Percentiles rank a stretch among this genome's conserved stretches.
phyloP scores from a whole-genome alignment of 2,888 invertebrate species.

The Macrostomum cliftonense region DNA sequence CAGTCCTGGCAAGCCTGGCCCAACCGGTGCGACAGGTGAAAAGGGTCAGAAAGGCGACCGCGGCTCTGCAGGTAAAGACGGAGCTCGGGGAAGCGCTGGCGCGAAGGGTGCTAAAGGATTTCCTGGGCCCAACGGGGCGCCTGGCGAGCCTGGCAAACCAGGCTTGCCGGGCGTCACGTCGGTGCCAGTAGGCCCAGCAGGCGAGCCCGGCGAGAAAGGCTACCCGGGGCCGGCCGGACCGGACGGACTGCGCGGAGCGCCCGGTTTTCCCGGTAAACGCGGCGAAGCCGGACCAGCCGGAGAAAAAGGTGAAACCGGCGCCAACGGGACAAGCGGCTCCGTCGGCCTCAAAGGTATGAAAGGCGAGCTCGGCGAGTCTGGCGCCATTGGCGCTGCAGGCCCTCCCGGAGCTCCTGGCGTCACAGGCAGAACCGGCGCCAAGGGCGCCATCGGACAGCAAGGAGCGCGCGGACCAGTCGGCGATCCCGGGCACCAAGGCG shows the following conservation, averaged over 20 bases:
- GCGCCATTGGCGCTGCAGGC: conserved; percentile 2
- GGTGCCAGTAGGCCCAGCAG: too few species aligned
- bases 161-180: too few species aligned
- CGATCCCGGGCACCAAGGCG: conserved; percentile 3
- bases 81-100: too few species aligned
- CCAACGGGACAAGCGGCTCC: neutral
- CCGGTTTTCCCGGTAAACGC: conserved; percentile 3
- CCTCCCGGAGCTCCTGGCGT: neutral
- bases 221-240: neutral
- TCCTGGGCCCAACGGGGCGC: too few species aligned
- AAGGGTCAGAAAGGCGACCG: too few species aligned
- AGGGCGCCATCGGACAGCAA: conserved; percentile 1
- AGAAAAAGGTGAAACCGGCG: conserved; percentile 1
- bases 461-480: neutral
- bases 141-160: too few species aligned
- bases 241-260: neutral
- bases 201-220: too few species aligned
- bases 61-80: too few species aligned
- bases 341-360: neutral
- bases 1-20: too few species aligned
- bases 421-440: neutral
- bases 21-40: too few species aligned
- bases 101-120: too few species aligned
- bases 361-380: neutral
- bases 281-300: conserved; percentile 8